Percentiles rank a stretch among this genome's conserved stretches.
These are phyloP conservation scores for Calliopsis andreniformis DNA, from an alignment of 1,140 invertebrate genomes.

Conservation along the genomic window DNA sequence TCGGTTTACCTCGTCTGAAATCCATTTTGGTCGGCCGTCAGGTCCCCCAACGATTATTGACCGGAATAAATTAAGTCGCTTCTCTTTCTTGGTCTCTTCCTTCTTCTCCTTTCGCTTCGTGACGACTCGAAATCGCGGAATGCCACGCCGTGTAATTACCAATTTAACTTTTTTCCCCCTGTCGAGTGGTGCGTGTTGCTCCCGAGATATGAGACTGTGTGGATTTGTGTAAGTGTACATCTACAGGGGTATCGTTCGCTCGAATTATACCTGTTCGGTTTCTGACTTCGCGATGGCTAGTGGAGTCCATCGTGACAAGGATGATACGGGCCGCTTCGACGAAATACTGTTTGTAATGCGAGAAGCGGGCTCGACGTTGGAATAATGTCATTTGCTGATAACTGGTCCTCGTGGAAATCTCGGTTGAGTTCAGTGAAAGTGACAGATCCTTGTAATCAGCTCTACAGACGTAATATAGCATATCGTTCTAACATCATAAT, in stretches of 20 bases:
- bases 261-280: constrained; percentile 7
- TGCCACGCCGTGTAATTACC: constrained; percentile 36
- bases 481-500: too few relatives aligned
- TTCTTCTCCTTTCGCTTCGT: not conserved
- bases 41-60: constrained; percentile 21
- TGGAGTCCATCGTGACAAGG: not conserved
- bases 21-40: not conserved
- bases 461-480: too few relatives aligned
- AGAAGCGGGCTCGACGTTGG: not conserved
- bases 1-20: constrained; percentile 5
- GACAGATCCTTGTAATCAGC: too few relatives aligned
- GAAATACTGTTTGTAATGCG: not conserved
- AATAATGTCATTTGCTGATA: too few relatives aligned
- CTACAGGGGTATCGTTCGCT: not conserved
- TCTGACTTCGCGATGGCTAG: not conserved
- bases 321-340: not conserved
- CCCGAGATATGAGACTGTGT: not conserved
- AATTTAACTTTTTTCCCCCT: constrained; percentile 2
- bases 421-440: too few relatives aligned
- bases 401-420: too few relatives aligned
- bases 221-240: not conserved
- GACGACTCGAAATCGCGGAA: constrained; percentile 35
- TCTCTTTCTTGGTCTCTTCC: not conserved
- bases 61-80: constrained; percentile 45
- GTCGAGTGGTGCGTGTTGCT: not conserved